Base-by-base conservation (phyloP, 2,113 vertebrate species). In the Cryptomyrus ogoouensis region DNA sequence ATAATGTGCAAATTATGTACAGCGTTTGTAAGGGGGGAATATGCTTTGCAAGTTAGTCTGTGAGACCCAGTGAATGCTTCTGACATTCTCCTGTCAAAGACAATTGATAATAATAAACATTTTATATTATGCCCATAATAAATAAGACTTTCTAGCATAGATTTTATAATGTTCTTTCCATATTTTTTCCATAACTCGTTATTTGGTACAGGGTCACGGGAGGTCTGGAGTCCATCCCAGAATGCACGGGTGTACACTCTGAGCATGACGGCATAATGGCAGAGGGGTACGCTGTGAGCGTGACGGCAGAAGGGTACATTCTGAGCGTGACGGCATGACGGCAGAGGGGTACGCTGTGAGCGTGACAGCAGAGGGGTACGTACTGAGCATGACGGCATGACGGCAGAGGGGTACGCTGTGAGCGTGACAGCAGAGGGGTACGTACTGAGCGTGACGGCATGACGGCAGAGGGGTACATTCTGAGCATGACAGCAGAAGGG, bases 1-100 rank as follows among this genome's bases (percentile, higher is more conserved):
- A 84, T 84, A 47, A 84, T 62, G 80, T 62, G 77, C 53, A 88
- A 89, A 89, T 84, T 62, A 84, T 89, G 77, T 58, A 47, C 47
- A 39, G 49, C 24, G 17, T 84, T 53, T 62, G 42, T 27, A 89
- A 39, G 27, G 46, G 80, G 44, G 89, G 80, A 50, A 46, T 89
- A 53, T 39, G 47, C 88, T 52, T 50, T 89, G 66, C 24, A 24
- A 89, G 88, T 27, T 44, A 46, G 35, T 89, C 7, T 52, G 46
- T 56, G 15, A 89, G 50, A 58, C 21, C 83, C 35, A 42, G 31
- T 6, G 47, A 89, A 42, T 39, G 19, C 19, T 50, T 35, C 39
- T 15, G 47, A 53, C 70, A 27, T 46, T 42, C 19, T 83, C n/a
- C 46, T 66, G 13, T 56, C 31, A 49, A 49, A 85, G 42, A 27